Percentiles rank a stretch among this genome's conserved stretches.
These are phyloP conservation scores for Tiphia femorata DNA, from an alignment of 2,888 invertebrate genomes.

Conservation along the genomic window DNA sequence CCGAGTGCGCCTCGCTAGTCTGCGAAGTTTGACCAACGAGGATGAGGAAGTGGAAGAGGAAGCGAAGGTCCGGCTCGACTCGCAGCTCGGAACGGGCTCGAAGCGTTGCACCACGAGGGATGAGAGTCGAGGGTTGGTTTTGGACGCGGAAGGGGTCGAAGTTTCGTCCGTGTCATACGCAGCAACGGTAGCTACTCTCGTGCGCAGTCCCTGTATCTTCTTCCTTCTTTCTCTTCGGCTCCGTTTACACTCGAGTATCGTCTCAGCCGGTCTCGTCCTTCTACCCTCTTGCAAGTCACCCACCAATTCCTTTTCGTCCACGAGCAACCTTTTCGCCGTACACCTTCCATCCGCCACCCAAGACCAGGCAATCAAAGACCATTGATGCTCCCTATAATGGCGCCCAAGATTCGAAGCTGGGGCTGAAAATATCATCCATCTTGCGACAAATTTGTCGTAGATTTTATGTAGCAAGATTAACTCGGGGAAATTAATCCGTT, in stretches of 20 bases:
- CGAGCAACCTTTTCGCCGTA: neutral
- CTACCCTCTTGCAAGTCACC: neutral
- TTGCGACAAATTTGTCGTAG: no score
- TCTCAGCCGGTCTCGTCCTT: neutral
- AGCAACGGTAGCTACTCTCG: conserved; percentile 17
- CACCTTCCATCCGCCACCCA: neutral
- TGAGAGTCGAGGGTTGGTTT: conserved; percentile 5
- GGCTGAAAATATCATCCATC: no score
- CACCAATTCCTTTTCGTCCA: conserved; percentile 7
- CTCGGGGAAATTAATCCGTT: no score
- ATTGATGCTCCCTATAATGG: conserved; percentile 18
- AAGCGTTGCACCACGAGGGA: neutral
- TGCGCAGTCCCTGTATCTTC: neutral
- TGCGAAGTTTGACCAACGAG: conserved; percentile 31
- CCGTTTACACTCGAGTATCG: neutral
- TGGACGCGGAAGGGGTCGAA: conserved; percentile 7
- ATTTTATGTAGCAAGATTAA: no score
- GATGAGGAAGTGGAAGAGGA: conserved; percentile 7
- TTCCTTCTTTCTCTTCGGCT: neutral
- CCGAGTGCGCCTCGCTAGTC: conserved; percentile 28
- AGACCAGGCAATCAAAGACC: conserved; percentile 21
- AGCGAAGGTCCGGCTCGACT: neutral
- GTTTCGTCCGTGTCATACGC: conserved; percentile 32
- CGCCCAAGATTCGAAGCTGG: no score
- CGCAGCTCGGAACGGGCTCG: conserved; percentile 6